Percentiles rank a stretch among this genome's conserved stretches.
phyloP scores from a whole-genome alignment of 2,113 vertebrate genomes.

The Cyphomyrus plagiostoma region DNA sequence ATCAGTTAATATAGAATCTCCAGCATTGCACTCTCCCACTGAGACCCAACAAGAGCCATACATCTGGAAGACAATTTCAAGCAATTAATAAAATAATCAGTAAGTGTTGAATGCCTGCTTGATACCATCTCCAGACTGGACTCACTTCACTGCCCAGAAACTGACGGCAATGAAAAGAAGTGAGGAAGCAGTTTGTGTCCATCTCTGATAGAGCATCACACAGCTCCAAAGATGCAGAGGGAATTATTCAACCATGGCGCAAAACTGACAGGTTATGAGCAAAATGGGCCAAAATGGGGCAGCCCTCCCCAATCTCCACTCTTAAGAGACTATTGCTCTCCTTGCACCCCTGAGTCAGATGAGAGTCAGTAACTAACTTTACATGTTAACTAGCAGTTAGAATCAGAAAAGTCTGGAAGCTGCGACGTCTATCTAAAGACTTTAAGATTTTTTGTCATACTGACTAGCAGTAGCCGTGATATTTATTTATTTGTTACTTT shows the following conservation, averaged over 20 bases:
- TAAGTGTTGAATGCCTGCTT: conserved; percentile 43
- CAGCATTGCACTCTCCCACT: conserved; percentile 27
- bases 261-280: background rate
- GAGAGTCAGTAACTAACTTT: background rate
- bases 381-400: background rate
- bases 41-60: conserved; percentile 32
- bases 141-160: conserved; percentile 17
- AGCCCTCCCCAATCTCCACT: background rate
- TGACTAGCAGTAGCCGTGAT: background rate
- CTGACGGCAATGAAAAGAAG: conserved; percentile 4
- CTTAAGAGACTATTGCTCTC: background rate
- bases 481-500: conserved; percentile 1
- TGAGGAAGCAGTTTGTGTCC: conserved; percentile 24
- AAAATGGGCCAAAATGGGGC: background rate
- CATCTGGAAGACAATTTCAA: conserved; percentile 45
- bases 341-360: background rate
- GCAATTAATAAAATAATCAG: conserved; percentile 45
- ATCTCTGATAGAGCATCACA: background rate
- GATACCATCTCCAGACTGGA: conserved; percentile 32
- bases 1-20: conserved; percentile 43
- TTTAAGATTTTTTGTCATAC: background rate
- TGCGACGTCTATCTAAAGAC: background rate
- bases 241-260: background rate
- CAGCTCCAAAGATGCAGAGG: background rate
- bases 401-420: background rate